Evolutionary conservation across 2,888 invertebrate genomes (phyloP).

Genomic region (Hirudinaria manillensis): DNA sequence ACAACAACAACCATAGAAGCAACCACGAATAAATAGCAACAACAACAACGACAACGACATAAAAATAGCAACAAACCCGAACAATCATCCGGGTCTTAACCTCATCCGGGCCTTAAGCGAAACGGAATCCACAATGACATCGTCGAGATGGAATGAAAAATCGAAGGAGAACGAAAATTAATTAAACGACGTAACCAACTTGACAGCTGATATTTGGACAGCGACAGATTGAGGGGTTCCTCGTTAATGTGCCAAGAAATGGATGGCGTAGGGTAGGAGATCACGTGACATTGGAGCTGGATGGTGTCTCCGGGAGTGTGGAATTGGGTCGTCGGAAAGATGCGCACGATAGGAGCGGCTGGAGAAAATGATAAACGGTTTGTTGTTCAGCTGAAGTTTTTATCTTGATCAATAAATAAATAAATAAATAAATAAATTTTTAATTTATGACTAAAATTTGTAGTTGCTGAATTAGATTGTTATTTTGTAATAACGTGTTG

Average conservation of each 20-base stretch:
- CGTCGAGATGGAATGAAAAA: no score
- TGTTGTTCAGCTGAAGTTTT: no score
- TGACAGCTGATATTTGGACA: slow-evolving; percentile 14
- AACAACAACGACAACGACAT: neutral
- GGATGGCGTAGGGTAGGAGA: slow-evolving; percentile 66
- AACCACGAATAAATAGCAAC: no score
- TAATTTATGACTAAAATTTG: no score
- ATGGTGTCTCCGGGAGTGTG: slow-evolving; percentile 65
- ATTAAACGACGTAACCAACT: slow-evolving; percentile 12
- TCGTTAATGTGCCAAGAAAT: slow-evolving; percentile 71
- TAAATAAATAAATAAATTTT: no score
- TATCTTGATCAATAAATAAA: no score
- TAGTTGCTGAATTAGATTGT: no score
- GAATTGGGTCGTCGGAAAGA: slow-evolving; percentile 66
- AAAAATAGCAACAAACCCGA: neutral
- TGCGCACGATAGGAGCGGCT: slow-evolving; percentile 69
- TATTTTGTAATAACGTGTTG: no score
- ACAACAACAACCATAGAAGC: neutral
- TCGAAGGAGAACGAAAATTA: no score
- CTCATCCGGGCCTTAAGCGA: no score
- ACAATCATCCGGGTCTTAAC: neutral
- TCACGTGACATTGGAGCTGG: slow-evolving; percentile 67
- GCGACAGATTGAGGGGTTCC: slow-evolving; percentile 38
- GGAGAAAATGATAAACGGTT: slow-evolving; percentile 30
- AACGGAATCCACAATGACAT: no score